phyloP scores from a whole-genome alignment of 2,113 vertebrate genomes.

The Eptatretus burgeri region DNA sequence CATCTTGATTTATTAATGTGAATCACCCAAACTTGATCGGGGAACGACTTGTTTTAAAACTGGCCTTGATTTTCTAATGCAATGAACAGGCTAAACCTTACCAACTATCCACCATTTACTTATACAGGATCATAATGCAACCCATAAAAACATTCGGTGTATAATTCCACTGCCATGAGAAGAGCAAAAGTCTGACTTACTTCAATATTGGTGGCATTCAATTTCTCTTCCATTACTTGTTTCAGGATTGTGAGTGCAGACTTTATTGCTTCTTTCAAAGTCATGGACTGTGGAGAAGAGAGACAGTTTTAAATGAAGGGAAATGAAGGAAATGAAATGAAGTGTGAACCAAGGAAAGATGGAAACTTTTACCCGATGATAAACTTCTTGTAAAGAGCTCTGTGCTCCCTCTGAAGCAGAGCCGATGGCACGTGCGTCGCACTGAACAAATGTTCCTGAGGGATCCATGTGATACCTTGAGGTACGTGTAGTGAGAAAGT shows the following conservation, averaged over 20 bases:
- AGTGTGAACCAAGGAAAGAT: no score
- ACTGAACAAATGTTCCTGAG: conserved; percentile 88
- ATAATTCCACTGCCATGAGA: no score
- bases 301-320: background rate
- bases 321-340: no score
- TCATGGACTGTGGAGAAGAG: conserved; percentile 46
- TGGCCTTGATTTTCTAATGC: no score
- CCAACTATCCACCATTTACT: no score
- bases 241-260: conserved; percentile 89
- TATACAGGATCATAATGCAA: no score
- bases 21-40: no score
- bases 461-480: conserved; percentile 91
- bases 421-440: conserved; percentile 81
- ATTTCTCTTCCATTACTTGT: conserved; percentile 97
- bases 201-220: conserved; percentile 97
- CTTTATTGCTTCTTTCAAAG: conserved; percentile 95
- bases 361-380: conserved; percentile 47
- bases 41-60: no score
- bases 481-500: background rate
- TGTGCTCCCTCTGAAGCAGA: conserved; percentile 91
- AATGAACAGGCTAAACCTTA: no score
- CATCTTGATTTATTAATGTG: no score
- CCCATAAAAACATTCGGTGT: no score
- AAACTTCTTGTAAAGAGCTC: conserved; percentile 89
- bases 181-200: conserved; percentile 15